Evolutionary conservation across 2,888 invertebrate genomes (phyloP), one percentile per base, ranked within the genome.

Genomic region (Phasia obesa): DNA sequence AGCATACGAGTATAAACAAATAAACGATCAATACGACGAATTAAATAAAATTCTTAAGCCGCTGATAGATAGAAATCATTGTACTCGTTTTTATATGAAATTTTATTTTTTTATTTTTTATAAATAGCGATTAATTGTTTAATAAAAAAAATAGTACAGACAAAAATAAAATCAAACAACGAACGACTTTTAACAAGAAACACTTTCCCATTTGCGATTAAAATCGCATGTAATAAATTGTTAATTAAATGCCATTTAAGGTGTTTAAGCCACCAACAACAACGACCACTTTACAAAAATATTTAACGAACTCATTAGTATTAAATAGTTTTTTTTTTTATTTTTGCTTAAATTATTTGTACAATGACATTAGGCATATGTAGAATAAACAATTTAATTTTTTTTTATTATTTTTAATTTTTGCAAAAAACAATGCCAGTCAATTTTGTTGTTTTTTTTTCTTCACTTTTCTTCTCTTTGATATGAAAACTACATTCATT

Each of bases 241-340:
- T 75, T 79, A 79, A 83, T 83, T 83, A 83, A 71, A 79, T 67
- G 67, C 83, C 83, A 71, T 83, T 83, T 79, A 75, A 79, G 83
- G 83, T 75, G 60, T 74, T 74, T 71, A 7, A 74, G 51, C 23
- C 55, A 31, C 44, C 42, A 25, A 42, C 47, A 60, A 21, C 25
- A 60, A n/a, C 38, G 42, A 19, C 19, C 44, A 7, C 13, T 42
- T 38, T 38, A 25, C 67, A 35, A 55, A 44, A 47, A 59, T 49
- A 19, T 57, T 27, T 44, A 60, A 21, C 27, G 42, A 73, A 35
- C 77, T 81, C 73, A 81, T 81, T 81, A 77, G 55, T 53, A 71
- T 67, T 67, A 73, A 81, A 67, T 71, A 23, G 53, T 51, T 51
- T 53, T 21, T 17, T 44, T 67, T 21, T 35, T 47, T n/a, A 73